Conservation (phyloP, 1,140 invertebrate genomes). For the Danaus melanippus region DNA sequence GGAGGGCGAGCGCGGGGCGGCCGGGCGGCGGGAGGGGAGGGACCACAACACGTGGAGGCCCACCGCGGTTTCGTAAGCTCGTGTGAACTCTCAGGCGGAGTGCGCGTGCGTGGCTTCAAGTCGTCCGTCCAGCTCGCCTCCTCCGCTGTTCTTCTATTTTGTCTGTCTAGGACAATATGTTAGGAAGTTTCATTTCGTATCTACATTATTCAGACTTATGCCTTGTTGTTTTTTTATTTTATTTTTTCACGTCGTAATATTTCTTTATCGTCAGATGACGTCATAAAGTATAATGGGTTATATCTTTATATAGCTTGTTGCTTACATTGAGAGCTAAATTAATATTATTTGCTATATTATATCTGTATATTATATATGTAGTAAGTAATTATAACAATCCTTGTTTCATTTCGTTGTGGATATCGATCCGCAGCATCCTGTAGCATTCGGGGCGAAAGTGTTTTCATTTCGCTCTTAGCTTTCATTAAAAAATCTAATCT, state of each 20-base stretch:
- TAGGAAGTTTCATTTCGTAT: constrained; percentile 19
- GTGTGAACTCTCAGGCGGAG: constrained; percentile 50
- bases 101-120: constrained; percentile 54
- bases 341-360: too few species aligned
- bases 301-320: constrained; percentile 1
- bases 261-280: too few species aligned
- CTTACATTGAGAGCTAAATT: too few species aligned
- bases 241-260: background rate
- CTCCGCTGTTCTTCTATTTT: constrained; percentile 44
- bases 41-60: constrained; percentile 65
- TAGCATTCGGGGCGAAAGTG: too few species aligned
- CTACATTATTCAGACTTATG: constrained; percentile 14
- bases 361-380: too few species aligned
- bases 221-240: background rate
- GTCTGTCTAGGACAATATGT: constrained; percentile 54
- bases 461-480: too few species aligned
- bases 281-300: background rate
- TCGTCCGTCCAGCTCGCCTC: constrained; percentile 30
- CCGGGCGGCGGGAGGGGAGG: constrained; percentile 32
- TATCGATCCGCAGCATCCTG: too few species aligned
- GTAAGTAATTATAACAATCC: too few species aligned
- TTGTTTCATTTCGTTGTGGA: too few species aligned
- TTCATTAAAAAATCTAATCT: too few species aligned
- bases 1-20: constrained; percentile 29
- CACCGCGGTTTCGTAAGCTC: constrained; percentile 59